Base-by-base conservation (phyloP, 2,888 invertebrate genomes). In the Diadromus collaris region DNA sequence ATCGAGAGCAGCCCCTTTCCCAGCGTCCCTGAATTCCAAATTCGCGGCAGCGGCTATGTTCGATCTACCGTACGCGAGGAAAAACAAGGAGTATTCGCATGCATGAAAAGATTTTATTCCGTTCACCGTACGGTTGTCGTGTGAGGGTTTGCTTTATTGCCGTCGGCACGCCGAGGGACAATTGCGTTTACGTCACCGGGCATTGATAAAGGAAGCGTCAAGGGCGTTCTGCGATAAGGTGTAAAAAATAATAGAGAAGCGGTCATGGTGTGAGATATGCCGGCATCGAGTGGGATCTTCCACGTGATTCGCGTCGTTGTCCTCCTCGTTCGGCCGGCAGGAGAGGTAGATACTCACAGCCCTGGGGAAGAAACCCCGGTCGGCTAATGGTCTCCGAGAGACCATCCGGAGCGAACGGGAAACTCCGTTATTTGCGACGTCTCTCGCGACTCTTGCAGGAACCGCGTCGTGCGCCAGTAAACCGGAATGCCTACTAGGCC, bases 351-450 rank as follows among this genome's bases (percentile, higher is more conserved):
- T 27, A 56, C 6, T 24, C 29, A 78, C 58, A 64, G 69, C 76
- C 82, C 67, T 80, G 38, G 54, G 82, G 80, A 80, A 73, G 61
- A 81, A 65, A 68, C 79, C 65, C 78, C 46, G 77, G 73, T 70
- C 69, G 76, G 80, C 81, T 84, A 81, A 84, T 82, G 83, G 83
- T 79, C 84, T 83, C 83, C 51, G 44, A 69, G 83, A 81, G 84
- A 79, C 82, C 79, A 80, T 84, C 61, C 81, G 60, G 76, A 78
- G 77, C 75, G 65, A 72, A 75, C 32, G 69, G 71, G 81, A 81
- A 83, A 79, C 78, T 83, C 79, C 27, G 78, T 83, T 83, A 84
- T 82, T 83, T 83, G 81, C 77, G 69, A 78, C 60, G 64, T 61
- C 81, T 63, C 70, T 69, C 61, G 64, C 58, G 70, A 61, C 78